These are phyloP conservation scores for Lampropteryx suffumata DNA, from an alignment of 2,888 invertebrate genomes.

Conservation along the genomic window DNA sequence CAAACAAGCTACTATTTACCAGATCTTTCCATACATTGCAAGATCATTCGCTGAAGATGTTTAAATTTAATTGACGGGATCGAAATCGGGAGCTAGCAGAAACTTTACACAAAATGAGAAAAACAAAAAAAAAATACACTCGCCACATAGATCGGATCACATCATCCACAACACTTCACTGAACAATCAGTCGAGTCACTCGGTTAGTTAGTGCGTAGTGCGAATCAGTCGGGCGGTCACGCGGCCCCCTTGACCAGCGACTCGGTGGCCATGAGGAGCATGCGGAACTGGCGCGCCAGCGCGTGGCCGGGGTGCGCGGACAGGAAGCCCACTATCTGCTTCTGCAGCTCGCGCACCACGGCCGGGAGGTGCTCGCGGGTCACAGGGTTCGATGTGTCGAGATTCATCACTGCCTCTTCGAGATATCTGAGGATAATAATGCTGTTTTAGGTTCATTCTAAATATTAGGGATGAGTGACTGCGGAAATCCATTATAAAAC, in stretches of 20 bases:
- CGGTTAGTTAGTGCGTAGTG: neutral
- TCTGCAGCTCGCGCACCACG: slow-evolving; percentile 89
- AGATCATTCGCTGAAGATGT: no score
- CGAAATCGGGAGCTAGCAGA: no score
- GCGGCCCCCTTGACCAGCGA: slow-evolving; percentile 71
- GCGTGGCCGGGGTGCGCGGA: slow-evolving; percentile 85
- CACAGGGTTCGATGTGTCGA: slow-evolving; percentile 89
- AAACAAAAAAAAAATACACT: no score
- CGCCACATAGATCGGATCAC: neutral
- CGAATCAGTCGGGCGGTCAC: slow-evolving; percentile 48
- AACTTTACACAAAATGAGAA: no score
- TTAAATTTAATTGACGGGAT: no score
- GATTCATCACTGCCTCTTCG: slow-evolving; percentile 92
- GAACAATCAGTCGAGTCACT: slow-evolving; percentile 2
- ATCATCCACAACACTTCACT: neutral
- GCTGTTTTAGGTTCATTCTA: no score
- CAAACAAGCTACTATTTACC: no score
- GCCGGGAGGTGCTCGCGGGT: slow-evolving; percentile 92
- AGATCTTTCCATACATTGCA: no score
- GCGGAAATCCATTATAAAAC: no score
- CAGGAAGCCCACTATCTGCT: slow-evolving; percentile 88
- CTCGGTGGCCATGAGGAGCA: slow-evolving; percentile 88
- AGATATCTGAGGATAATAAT: slow-evolving; percentile 86
- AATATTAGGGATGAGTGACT: no score
- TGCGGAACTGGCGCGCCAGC: slow-evolving; percentile 85